Conservation (phyloP, 2,888 invertebrate species). For the Lochmaea capreae region DNA sequence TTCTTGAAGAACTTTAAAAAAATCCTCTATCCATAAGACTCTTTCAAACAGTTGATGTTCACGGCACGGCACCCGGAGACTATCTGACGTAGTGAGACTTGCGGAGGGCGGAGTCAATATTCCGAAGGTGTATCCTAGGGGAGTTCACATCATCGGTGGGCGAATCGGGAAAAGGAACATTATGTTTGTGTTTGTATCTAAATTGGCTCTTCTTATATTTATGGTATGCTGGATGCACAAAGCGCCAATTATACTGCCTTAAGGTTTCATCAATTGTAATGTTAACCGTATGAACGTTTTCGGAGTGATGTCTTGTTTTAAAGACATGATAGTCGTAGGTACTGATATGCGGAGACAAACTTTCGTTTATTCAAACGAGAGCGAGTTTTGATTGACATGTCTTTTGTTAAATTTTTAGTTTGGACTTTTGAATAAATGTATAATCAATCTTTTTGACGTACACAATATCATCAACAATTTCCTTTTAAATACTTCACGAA, state of each 20-base stretch:
- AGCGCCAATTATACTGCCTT: slow-evolving; percentile 38
- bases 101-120: slow-evolving; percentile 58
- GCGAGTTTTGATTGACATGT: slow-evolving; percentile 25
- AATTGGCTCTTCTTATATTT: slow-evolving; percentile 63
- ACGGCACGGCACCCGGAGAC: slow-evolving; percentile 60
- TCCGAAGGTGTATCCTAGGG: slow-evolving; percentile 50
- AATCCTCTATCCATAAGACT: slow-evolving; percentile 22
- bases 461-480: background rate
- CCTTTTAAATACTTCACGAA: too few relatives aligned
- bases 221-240: slow-evolving; percentile 54
- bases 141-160: slow-evolving; percentile 45
- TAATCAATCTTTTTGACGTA: background rate
- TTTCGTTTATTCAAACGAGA: slow-evolving; percentile 14
- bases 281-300: slow-evolving; percentile 54
- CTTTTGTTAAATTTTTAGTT: slow-evolving; percentile 17
- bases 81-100: slow-evolving; percentile 58
- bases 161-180: slow-evolving; percentile 57
- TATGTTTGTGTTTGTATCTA: slow-evolving; percentile 55
- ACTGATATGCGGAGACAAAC: slow-evolving; percentile 22
- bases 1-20: slow-evolving; percentile 15
- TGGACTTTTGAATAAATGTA: slow-evolving; percentile 11
- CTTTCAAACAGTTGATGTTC: slow-evolving; percentile 55
- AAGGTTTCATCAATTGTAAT: slow-evolving; percentile 54
- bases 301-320: slow-evolving; percentile 61
- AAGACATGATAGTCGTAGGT: slow-evolving; percentile 12